Conservation (phyloP, 64 coral and sea anemone species). For the Catalaphyllia jardinei region DNA sequence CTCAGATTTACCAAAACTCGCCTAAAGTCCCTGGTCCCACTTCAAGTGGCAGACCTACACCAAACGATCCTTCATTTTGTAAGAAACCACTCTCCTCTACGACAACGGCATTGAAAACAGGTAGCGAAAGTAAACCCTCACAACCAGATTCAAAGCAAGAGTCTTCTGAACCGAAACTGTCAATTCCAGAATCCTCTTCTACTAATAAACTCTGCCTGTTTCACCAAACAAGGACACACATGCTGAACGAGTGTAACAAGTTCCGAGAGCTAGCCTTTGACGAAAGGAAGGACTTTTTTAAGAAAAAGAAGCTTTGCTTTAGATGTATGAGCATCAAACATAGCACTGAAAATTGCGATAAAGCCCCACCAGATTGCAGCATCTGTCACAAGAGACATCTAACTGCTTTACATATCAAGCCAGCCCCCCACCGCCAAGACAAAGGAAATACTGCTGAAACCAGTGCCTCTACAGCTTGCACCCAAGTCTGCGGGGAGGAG, state of each 20-base stretch:
- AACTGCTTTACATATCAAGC: slow-evolving; percentile 43
- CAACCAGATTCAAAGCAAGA: not conserved
- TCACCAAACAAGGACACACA: slow-evolving; percentile 55
- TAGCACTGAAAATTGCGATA: slow-evolving; percentile 27
- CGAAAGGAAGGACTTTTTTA: slow-evolving; percentile 47
- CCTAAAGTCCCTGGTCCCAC: not conserved
- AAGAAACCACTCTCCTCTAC: not conserved
- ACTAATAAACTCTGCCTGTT: slow-evolving; percentile 50
- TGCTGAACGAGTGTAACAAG: slow-evolving; percentile 45
- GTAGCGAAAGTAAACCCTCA: not conserved
- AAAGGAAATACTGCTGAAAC: no score
- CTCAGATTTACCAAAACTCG: slow-evolving; percentile 17
- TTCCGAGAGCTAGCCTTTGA: slow-evolving; percentile 51
- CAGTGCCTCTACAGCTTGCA: slow-evolving; percentile 31
- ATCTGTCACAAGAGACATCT: slow-evolving; percentile 58
- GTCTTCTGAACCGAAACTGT: not conserved
- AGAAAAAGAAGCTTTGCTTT: slow-evolving; percentile 55
- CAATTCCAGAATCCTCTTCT: no score
- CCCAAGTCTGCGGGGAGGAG: slow-evolving; percentile 64
- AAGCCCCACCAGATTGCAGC: slow-evolving; percentile 32
- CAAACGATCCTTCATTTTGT: not conserved
- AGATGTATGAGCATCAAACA: slow-evolving; percentile 55
- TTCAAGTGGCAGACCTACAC: not conserved
- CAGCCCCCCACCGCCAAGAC: no score
- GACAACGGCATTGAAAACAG: not conserved